A percentile compares a stretch with the other conserved stretches of the same genome.
Conservation (phyloP, 2,888 invertebrate species). For the Cordilura impudica region DNA sequence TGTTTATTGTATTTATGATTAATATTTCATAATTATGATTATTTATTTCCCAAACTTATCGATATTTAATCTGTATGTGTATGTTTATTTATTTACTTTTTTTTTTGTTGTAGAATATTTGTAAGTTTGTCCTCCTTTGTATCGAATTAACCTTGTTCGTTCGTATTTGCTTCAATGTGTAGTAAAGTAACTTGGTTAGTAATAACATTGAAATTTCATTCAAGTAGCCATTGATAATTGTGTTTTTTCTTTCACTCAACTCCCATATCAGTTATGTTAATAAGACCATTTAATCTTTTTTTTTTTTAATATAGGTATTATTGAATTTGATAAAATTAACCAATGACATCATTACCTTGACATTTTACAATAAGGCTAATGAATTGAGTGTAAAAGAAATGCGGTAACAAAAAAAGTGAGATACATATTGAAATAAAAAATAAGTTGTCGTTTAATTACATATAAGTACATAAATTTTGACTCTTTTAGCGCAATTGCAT, state of each 20-base stretch:
- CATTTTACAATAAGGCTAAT: constrained; percentile 17
- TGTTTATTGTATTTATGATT: background rate
- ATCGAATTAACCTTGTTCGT: constrained; percentile 8
- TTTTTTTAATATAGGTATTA: background rate
- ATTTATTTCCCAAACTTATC: constrained; percentile 13
- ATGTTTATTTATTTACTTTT: background rate
- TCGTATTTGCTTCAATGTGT: background rate
- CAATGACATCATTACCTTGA: constrained; percentile 47
- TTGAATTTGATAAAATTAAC: constrained; percentile 13
- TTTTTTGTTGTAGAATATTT: too few species aligned
- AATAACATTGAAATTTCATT: background rate
- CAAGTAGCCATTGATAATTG: background rate
- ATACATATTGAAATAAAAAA: too few species aligned
- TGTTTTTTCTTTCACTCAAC: background rate
- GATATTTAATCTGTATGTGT: constrained; percentile 1
- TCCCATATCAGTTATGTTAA: constrained; percentile 27
- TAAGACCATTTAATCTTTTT: constrained; percentile 16
- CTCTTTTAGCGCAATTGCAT: too few species aligned
- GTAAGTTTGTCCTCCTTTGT: background rate
- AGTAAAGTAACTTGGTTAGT: background rate
- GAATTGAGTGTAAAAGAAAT: too few species aligned
- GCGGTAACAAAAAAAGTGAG: too few species aligned
- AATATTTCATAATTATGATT: background rate
- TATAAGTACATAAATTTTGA: too few species aligned
- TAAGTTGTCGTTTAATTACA: too few species aligned